A percentile compares a stretch with the other conserved stretches of the same genome.
These are phyloP conservation scores for Chymomyza procnemis DNA, from an alignment of 2,888 invertebrate genomes.

Conservation along the genomic window DNA sequence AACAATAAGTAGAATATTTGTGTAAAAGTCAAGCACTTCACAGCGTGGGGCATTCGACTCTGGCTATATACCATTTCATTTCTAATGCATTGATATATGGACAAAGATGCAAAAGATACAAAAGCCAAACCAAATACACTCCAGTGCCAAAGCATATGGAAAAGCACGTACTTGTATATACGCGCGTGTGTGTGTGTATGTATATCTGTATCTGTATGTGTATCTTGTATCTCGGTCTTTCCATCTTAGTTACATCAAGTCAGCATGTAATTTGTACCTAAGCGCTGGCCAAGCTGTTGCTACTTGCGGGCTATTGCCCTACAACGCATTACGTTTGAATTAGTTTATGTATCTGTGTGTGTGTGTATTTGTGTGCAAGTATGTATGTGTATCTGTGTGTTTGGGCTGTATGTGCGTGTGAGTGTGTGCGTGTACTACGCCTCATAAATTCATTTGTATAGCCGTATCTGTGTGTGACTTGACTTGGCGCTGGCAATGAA, in stretches of 20 bases:
- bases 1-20: conserved; percentile 47
- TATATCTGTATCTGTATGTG: not conserved
- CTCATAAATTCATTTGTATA: conserved; percentile 50
- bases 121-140: not conserved
- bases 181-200: no score
- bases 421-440: conserved; percentile 48
- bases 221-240: not conserved
- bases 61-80: not conserved
- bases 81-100: not conserved
- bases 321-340: conserved; percentile 66
- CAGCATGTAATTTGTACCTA: conserved; percentile 5
- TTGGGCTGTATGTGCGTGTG: conserved; percentile 7
- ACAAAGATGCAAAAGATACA: not conserved
- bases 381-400: conserved; percentile 47
- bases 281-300: conserved; percentile 33
- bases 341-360: conserved; percentile 45
- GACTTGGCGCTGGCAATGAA: conserved; percentile 4
- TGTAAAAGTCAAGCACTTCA: not conserved
- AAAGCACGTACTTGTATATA: not conserved
- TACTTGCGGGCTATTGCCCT: conserved; percentile 65
- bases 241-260: not conserved
- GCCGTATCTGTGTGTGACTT: conserved; percentile 1
- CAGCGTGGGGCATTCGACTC: not conserved
- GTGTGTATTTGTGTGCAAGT: no score
- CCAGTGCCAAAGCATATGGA: not conserved